These are phyloP conservation scores for Pholis gunnellus DNA, from an alignment of 2,113 vertebrate genomes.

Conservation along the genomic window DNA sequence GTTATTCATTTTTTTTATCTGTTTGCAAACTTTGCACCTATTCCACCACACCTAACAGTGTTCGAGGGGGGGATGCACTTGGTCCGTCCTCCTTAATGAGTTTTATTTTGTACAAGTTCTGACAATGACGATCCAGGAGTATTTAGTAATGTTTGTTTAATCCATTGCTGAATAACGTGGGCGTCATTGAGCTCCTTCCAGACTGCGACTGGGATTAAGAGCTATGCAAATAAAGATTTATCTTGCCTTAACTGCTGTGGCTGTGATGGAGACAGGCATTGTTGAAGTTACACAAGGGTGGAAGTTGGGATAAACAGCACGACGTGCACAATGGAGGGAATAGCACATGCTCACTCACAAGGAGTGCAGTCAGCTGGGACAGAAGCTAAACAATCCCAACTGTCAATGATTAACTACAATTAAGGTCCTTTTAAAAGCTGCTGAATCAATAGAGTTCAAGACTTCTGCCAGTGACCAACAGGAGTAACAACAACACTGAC, in stretches of 20 bases:
- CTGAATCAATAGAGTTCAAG: background rate
- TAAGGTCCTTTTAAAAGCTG: background rate
- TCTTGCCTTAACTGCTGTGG: background rate
- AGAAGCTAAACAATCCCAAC: background rate
- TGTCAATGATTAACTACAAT: background rate
- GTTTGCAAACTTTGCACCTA: background rate
- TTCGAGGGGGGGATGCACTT: too few species aligned
- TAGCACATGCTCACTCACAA: background rate
- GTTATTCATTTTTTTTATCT: background rate
- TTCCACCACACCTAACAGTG: background rate
- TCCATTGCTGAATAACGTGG: background rate
- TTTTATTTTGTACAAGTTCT: constrained; percentile 9
- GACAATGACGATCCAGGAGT: background rate
- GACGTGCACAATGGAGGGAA: background rate
- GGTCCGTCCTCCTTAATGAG: background rate
- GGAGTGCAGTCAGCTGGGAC: background rate
- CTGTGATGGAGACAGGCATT: background rate
- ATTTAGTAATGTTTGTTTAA: constrained; percentile 17
- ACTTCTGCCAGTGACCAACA: background rate
- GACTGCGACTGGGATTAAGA: constrained; percentile 2
- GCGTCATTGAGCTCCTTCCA: background rate
- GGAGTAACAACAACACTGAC: background rate
- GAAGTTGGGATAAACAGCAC: background rate
- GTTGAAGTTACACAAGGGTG: background rate
- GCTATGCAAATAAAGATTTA: constrained; percentile 20